A percentile compares a stretch with the other conserved stretches of the same genome.
Conservation (phyloP, 1,140 invertebrate genomes). For the Ectropis grisescens region DNA sequence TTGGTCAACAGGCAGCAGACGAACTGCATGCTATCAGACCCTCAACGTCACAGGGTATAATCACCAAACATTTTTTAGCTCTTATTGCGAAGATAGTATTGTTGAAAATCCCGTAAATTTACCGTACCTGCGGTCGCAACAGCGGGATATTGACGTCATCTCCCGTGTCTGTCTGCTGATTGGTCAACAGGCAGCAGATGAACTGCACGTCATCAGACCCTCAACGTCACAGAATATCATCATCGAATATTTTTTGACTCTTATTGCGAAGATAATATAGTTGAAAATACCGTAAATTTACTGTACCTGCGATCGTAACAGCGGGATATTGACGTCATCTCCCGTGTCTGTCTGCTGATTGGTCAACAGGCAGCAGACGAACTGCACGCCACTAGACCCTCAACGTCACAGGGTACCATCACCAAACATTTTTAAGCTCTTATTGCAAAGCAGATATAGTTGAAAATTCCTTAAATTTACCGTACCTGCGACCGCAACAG, state of each 20-base stretch:
- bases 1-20: constrained; percentile 90
- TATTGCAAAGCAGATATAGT: too few relatives aligned
- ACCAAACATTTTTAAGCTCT: too few relatives aligned
- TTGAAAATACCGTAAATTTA: too few relatives aligned
- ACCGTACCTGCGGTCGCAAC: constrained; percentile 86
- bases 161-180: constrained; percentile 67
- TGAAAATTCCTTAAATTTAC: too few relatives aligned
- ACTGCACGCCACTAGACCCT: constrained; percentile 77
- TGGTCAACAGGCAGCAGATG: constrained; percentile 89
- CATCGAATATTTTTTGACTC: too few relatives aligned
- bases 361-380: constrained; percentile 91
- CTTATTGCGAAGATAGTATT: too few relatives aligned
- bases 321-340: constrained; percentile 87
- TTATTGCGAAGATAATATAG: too few relatives aligned
- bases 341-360: constrained; percentile 70
- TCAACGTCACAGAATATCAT: constrained; percentile 88
- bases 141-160: constrained; percentile 89
- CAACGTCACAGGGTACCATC: constrained; percentile 88
- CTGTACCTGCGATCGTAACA: constrained; percentile 87
- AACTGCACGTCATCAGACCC: constrained; percentile 80
- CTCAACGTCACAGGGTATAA: constrained; percentile 87
- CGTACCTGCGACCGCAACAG: constrained; percentile 87
- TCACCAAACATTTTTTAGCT: too few relatives aligned
- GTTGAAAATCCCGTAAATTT: too few relatives aligned
- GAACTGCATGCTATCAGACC: constrained; percentile 79